Conservation (phyloP, 2,113 vertebrate species). For the Callocephalon fimbriatum region DNA sequence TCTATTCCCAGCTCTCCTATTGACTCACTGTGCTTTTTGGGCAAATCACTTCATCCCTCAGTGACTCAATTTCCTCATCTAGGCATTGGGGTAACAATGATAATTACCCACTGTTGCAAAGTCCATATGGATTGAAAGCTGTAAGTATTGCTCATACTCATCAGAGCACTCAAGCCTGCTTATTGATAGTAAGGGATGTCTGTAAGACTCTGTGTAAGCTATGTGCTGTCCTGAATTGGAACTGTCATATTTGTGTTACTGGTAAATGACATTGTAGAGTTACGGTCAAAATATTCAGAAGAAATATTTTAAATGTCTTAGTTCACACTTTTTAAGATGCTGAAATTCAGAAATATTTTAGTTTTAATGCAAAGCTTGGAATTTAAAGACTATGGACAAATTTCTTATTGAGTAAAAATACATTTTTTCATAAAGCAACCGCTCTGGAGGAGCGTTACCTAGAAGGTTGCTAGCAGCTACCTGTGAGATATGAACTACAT, state of each 20-base stretch:
- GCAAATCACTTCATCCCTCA: neutral
- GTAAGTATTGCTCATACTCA: neutral
- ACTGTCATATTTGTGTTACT: neutral
- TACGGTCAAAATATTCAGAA: neutral
- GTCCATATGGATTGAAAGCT: neutral
- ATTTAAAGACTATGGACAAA: neutral
- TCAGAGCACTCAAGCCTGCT: neutral
- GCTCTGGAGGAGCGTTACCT: accelerated
- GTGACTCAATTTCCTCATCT: neutral
- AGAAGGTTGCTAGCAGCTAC: neutral
- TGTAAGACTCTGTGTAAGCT: neutral
- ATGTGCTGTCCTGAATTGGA: neutral
- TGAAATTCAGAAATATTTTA: neutral
- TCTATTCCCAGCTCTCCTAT: constrained; percentile 9
- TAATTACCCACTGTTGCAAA: neutral
- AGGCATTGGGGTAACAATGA: neutral
- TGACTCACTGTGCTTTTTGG: constrained; percentile 8
- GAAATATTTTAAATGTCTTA: neutral
- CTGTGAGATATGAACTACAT: neutral
- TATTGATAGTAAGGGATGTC: neutral
- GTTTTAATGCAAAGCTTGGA: neutral
- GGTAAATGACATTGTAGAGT: neutral
- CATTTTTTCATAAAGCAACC: neutral
- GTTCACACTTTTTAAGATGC: neutral
- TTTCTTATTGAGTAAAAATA: neutral